These are phyloP conservation scores for Myotis myotis DNA, from an alignment of 2,797 vertebrate genomes.

Conservation along the genomic window DNA sequence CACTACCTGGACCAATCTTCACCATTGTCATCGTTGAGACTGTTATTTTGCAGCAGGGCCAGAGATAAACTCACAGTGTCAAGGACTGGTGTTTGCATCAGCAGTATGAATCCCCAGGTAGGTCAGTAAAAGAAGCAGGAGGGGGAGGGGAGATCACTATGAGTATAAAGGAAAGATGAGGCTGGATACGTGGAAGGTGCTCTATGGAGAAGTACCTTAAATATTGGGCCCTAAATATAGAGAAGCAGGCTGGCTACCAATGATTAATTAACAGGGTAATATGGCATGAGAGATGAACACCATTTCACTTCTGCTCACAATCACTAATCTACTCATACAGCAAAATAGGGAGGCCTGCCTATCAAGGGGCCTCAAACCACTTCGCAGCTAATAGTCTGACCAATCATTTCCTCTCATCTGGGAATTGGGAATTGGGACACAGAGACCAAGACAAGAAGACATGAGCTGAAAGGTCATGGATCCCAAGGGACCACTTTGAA, in stretches of 20 bases:
- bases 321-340: neutral
- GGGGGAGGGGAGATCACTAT: neutral
- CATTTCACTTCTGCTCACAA: neutral
- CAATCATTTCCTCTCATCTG: neutral
- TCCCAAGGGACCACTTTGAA: neutral
- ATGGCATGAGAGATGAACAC: neutral
- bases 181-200: neutral
- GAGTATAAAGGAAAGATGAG: neutral
- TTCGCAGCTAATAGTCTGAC: neutral
- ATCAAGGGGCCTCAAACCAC: neutral
- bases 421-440: neutral
- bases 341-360: neutral
- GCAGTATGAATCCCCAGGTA: neutral
- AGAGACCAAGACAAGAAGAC: neutral
- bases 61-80: neutral
- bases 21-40: neutral
- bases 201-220: neutral
- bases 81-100: neutral
- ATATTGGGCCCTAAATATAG: neutral
- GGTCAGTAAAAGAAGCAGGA: neutral
- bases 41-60: neutral
- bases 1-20: neutral
- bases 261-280: neutral
- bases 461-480: neutral
- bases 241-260: neutral